A percentile compares a stretch with the other conserved stretches of the same genome.
These are phyloP conservation scores for Phymanthus crucifer DNA, from an alignment of 92 coral and sea anemone species.

Conservation along the genomic window DNA sequence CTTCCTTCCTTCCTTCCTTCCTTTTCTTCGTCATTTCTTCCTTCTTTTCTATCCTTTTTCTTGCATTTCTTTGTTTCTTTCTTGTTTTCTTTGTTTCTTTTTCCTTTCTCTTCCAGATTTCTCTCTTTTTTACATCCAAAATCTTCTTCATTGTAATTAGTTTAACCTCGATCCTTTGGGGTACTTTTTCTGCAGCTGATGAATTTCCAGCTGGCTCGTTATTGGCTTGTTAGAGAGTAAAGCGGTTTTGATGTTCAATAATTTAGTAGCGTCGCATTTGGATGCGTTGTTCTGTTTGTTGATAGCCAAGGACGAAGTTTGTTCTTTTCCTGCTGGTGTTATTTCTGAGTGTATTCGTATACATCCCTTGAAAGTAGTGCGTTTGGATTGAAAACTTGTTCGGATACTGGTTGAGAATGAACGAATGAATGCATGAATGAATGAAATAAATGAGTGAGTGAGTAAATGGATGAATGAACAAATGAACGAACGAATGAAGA, in stretches of 20 bases:
- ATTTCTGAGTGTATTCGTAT: neutral
- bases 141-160: neutral
- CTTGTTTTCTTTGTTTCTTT: no score
- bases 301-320: neutral
- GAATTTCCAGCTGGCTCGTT: neutral
- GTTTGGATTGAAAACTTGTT: neutral
- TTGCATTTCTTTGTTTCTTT: no score
- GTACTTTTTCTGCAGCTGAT: neutral
- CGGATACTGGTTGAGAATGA: no score
- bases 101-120: no score
- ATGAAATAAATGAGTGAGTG: no score
- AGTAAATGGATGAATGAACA: no score
- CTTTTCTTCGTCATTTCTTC: no score
- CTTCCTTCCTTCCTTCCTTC: neutral
- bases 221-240: constrained; percentile 5
- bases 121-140: no score
- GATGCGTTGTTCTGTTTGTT: constrained; percentile 4
- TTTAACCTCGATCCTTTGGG: neutral
- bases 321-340: neutral
- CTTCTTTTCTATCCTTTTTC: no score
- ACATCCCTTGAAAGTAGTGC: neutral
- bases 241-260: constrained; percentile 11
- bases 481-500: no score
- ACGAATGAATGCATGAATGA: no score
- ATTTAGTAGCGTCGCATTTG: constrained; percentile 16